Percentiles rank a stretch among this genome's conserved stretches.
phyloP scores from a whole-genome alignment of 23 tunicate genomes.

The Styela clava region DNA sequence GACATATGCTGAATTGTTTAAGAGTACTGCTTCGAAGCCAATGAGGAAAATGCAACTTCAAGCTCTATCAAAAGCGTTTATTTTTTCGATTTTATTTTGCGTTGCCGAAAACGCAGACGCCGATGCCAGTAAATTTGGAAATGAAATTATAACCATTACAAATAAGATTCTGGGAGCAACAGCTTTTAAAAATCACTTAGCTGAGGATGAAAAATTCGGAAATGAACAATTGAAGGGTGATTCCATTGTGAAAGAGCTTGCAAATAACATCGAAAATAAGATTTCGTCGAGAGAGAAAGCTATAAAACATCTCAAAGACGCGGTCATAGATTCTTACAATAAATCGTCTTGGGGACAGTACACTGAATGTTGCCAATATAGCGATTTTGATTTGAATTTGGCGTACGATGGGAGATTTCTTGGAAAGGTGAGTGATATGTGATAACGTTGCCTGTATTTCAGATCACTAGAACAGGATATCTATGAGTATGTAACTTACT shows the following conservation, averaged over 20 bases:
- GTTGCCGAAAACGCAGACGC: neutral
- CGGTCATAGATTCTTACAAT: slow-evolving; percentile 6
- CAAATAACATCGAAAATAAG: slow-evolving; percentile 27
- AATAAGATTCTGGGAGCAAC: slow-evolving; percentile 42
- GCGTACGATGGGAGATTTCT: slow-evolving; percentile 29
- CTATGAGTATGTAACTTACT: too few species aligned
- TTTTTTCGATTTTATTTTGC: too few species aligned
- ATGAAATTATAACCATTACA: slow-evolving; percentile 21
- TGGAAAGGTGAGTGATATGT: slow-evolving; percentile 17
- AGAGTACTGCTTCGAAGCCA: too few species aligned
- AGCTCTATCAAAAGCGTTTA: too few species aligned
- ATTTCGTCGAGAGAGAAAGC: slow-evolving; percentile 39
- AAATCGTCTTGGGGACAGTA: slow-evolving; percentile 10
- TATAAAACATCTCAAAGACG: slow-evolving; percentile 25
- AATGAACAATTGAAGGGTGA: slow-evolving; percentile 9
- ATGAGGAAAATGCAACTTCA: too few species aligned
- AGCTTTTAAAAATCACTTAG: slow-evolving; percentile 36
- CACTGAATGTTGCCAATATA: slow-evolving; percentile 36
- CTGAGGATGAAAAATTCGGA: slow-evolving; percentile 26
- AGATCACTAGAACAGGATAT: neutral
- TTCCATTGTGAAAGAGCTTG: slow-evolving; percentile 25
- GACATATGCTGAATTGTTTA: too few species aligned
- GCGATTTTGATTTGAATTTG: slow-evolving; percentile 6
- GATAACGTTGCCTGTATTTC: neutral
- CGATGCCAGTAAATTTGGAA: slow-evolving; percentile 5